Evolutionary conservation across 2,888 invertebrate species (phyloP).

Genomic region (Lumbricus terrestris): DNA sequence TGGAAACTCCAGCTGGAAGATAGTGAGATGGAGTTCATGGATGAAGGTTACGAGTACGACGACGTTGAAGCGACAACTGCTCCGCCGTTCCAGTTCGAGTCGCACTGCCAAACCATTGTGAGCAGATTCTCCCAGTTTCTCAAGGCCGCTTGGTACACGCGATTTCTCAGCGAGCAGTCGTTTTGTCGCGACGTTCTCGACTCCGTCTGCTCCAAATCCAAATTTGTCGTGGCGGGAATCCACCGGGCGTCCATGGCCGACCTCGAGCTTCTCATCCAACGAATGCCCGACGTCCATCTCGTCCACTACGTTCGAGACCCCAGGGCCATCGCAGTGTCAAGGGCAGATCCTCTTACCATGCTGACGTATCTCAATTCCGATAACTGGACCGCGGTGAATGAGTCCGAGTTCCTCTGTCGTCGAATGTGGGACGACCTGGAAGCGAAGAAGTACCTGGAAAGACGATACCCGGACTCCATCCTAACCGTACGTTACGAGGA

Average conservation of each 20-base stretch:
- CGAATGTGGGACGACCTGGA: constrained; percentile 12
- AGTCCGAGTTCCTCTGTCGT: not conserved
- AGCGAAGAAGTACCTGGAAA: not conserved
- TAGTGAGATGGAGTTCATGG: not conserved
- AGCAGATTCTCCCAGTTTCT: not conserved
- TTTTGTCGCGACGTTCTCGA: not conserved
- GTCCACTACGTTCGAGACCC: constrained; percentile 18
- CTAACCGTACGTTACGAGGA: not conserved
- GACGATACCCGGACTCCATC: not conserved
- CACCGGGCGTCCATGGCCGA: not conserved
- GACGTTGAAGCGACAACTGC: not conserved
- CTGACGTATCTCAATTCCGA: not conserved
- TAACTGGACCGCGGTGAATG: not conserved
- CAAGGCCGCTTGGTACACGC: not conserved
- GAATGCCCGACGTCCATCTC: not conserved
- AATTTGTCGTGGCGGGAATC: not conserved
- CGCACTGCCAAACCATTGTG: not conserved
- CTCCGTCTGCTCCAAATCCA: not conserved
- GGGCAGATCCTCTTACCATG: not conserved
- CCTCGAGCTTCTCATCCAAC: constrained; percentile 14
- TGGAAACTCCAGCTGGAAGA: not conserved
- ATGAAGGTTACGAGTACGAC: not conserved
- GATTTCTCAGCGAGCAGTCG: not conserved
- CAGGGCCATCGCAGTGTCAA: not conserved
- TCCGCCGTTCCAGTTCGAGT: not conserved